These are phyloP conservation scores for Macquaria australasica DNA, from an alignment of 2,113 vertebrate genomes.

Conservation along the genomic window DNA sequence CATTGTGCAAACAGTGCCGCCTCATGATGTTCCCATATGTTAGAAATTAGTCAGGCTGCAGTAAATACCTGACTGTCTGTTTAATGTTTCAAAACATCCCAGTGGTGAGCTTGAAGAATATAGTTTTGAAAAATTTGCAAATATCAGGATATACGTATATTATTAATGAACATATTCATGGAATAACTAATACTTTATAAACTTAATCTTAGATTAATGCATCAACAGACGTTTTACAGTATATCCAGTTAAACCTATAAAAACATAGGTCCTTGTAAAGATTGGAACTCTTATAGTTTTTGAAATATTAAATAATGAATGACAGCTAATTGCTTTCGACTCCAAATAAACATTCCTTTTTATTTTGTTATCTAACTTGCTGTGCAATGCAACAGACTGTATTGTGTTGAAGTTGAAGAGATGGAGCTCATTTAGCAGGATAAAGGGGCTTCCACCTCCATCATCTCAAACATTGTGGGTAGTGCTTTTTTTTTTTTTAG, in stretches of 20 bases:
- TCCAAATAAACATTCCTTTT: neutral
- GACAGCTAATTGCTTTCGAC: neutral
- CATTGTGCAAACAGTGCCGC: slow-evolving; percentile 10
- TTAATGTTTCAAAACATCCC: neutral
- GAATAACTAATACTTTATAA: neutral
- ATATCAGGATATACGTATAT: neutral
- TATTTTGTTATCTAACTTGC: neutral
- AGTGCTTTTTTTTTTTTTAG: neutral
- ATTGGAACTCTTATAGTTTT: neutral
- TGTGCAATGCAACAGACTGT: neutral
- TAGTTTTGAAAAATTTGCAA: neutral
- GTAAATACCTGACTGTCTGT: neutral
- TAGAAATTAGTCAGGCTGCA: neutral
- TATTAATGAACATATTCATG: neutral
- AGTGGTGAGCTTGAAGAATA: neutral
- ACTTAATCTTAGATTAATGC: neutral
- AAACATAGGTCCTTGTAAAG: neutral
- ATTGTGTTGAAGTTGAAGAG: neutral
- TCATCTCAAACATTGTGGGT: neutral
- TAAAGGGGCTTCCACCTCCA: slow-evolving; percentile 6
- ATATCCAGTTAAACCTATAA: neutral
- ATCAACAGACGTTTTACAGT: neutral
- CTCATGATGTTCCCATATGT: slow-evolving; percentile 17
- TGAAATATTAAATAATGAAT: neutral
- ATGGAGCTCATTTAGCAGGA: slow-evolving; percentile 4